A percentile compares a stretch with the other conserved stretches of the same genome.
phyloP scores from a whole-genome alignment of 2,113 vertebrate genomes.

The Grallaria varia region DNA sequence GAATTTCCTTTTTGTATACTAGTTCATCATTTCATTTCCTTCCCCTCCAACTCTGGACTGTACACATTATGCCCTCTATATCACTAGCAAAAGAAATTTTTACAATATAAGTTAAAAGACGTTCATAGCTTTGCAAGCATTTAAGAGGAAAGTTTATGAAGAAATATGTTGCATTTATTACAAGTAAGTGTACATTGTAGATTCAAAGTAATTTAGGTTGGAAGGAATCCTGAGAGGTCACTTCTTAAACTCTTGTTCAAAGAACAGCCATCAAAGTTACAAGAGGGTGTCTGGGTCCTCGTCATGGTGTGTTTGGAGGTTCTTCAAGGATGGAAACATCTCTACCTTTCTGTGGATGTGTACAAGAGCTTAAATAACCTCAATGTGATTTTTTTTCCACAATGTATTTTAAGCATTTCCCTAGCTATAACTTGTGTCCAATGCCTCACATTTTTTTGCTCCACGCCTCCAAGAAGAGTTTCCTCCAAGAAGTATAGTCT shows the following conservation, averaged over 20 bases:
- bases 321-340: neutral
- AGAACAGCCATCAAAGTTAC: neutral
- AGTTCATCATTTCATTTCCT: slow-evolving; percentile 38
- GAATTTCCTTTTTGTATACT: slow-evolving; percentile 40
- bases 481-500: neutral
- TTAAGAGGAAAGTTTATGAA: neutral
- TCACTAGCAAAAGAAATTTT: neutral
- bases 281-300: neutral
- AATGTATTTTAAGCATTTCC: neutral
- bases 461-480: neutral
- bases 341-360: neutral
- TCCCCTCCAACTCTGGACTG: neutral
- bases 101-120: neutral
- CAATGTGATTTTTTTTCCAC: rapidly evolving
- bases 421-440: neutral
- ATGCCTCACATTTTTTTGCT: neutral
- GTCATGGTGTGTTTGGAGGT: neutral
- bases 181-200: neutral
- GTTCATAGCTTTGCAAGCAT: neutral
- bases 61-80: neutral
- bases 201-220: neutral
- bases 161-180: neutral
- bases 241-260: neutral
- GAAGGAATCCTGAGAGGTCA: neutral
- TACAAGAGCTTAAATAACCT: neutral